phyloP scores from a whole-genome alignment of 2,113 vertebrate species.

The Nothobranchius furzeri region DNA sequence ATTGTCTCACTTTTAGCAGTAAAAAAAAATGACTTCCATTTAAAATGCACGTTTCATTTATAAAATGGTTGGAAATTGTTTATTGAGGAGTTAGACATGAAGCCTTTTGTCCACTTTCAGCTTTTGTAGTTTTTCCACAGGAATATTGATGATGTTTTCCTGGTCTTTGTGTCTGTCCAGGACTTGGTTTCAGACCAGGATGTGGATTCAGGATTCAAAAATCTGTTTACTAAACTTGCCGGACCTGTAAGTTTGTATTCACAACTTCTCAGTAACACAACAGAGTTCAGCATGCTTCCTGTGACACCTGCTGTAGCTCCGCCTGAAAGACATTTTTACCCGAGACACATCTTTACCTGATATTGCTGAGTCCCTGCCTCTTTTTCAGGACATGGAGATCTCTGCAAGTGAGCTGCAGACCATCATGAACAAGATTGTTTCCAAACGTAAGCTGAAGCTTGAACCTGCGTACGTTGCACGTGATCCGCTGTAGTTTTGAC shows the following conservation, averaged over 20 bases:
- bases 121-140: too few relatives aligned
- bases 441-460: conserved; percentile 77
- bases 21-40: too few relatives aligned
- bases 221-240: conserved; percentile 81
- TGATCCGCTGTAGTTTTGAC: neutral
- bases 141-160: neutral
- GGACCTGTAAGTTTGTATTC: conserved; percentile 74
- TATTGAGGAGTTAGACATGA: too few relatives aligned
- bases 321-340: too few relatives aligned
- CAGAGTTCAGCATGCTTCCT: too few relatives aligned
- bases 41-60: too few relatives aligned
- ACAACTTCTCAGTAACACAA: neutral
- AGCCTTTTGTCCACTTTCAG: neutral
- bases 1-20: too few relatives aligned
- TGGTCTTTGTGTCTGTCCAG: conserved; percentile 67
- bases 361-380: conserved; percentile 6
- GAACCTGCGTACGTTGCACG: neutral
- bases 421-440: conserved; percentile 83
- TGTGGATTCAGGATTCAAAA: conserved; percentile 77
- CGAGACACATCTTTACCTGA: too few relatives aligned
- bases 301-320: too few relatives aligned
- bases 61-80: too few relatives aligned
- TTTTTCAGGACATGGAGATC: conserved; percentile 84
- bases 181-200: conserved; percentile 73
- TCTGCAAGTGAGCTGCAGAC: conserved; percentile 77